Conservation (phyloP, 2,113 vertebrate genomes). For the Meles meles region DNA sequence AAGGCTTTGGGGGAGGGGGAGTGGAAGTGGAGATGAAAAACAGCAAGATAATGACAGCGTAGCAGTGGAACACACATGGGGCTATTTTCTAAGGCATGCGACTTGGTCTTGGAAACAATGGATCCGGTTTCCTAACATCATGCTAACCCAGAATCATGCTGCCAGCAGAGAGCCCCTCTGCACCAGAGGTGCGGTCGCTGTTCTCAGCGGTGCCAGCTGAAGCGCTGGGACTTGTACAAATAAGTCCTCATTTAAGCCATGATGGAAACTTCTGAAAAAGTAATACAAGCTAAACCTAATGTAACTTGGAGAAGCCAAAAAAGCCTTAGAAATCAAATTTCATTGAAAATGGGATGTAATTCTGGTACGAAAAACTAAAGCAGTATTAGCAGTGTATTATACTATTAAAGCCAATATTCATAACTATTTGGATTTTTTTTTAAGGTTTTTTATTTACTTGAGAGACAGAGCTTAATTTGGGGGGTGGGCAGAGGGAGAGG, state of each 20-base stretch:
- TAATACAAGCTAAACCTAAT: not conserved
- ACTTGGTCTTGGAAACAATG: not conserved
- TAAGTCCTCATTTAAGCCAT: no score
- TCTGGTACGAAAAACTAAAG: not conserved
- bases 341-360: not conserved
- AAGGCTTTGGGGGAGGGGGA: not conserved
- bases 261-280: not conserved
- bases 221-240: not conserved
- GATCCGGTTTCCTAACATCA: not conserved
- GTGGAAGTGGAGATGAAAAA: not conserved
- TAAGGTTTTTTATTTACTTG: not conserved
- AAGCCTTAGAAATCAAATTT: not conserved
- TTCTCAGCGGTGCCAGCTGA: not conserved
- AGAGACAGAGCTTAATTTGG: not conserved
- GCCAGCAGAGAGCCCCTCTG: not conserved
- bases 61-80: accelerated
- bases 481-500: not conserved
- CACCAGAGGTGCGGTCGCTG: no score
- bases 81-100: not conserved
- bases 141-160: not conserved
- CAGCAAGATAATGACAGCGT: not conserved
- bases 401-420: not conserved
- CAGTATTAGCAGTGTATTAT: not conserved
- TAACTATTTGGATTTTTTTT: not conserved
- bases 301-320: not conserved